phyloP scores from a whole-genome alignment of 1,140 invertebrate species.

The Drosophila tsacasi region DNA sequence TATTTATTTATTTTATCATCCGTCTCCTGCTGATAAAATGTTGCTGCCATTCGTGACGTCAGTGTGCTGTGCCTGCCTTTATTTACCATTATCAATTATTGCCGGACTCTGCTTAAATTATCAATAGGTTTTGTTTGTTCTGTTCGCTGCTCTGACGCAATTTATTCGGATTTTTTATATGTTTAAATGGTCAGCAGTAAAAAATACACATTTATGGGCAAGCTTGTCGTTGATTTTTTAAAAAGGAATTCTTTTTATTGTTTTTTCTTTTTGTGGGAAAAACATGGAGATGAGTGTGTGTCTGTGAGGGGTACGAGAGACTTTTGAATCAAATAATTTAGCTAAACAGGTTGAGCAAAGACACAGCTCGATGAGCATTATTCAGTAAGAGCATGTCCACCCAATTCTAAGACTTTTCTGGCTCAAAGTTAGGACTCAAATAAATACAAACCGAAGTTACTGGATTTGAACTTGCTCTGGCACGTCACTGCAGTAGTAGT shows the following conservation, averaged over 20 bases:
- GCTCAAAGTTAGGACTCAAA: constrained; percentile 53
- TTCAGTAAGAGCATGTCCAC: constrained; percentile 11
- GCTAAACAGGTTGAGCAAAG: background rate
- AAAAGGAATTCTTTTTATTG: constrained; percentile 10
- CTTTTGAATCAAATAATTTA: background rate
- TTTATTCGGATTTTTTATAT: constrained; percentile 33
- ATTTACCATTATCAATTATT: constrained; percentile 66
- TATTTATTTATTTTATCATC: constrained; percentile 11
- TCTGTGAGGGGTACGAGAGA: background rate
- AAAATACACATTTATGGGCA: constrained; percentile 56
- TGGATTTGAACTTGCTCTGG: constrained; percentile 24
- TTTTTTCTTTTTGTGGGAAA: constrained; percentile 1
- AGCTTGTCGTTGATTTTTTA: constrained; percentile 13
- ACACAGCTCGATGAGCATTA: constrained; percentile 24
- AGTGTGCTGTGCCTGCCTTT: constrained; percentile 20
- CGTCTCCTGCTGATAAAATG: constrained; percentile 47
- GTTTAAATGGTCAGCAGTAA: constrained; percentile 48
- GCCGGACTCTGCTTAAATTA: constrained; percentile 28
- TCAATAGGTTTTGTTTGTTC: constrained; percentile 31
- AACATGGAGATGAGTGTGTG: constrained; percentile 15
- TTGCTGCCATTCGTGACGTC: constrained; percentile 54
- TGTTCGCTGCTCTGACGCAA: constrained; percentile 44
- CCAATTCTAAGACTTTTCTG: constrained; percentile 22
- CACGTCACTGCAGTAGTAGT: constrained; percentile 42
- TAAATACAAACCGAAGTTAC: constrained; percentile 53